phyloP scores from a whole-genome alignment of 2,888 invertebrate species.

The Atherix ibis region DNA sequence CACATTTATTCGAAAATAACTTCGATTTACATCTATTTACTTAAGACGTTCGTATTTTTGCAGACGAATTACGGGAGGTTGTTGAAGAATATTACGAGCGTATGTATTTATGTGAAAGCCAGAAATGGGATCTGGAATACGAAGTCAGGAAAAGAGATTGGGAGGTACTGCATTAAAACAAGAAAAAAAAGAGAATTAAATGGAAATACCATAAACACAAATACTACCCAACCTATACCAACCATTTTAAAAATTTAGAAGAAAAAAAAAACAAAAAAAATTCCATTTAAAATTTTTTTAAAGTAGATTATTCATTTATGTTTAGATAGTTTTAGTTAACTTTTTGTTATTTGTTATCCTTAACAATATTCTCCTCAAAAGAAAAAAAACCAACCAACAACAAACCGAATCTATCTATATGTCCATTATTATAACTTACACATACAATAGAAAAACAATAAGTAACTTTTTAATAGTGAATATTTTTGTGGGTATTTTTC shows the following conservation, averaged over 20 bases:
- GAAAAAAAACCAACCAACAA: too few relatives aligned
- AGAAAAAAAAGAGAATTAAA: constrained; percentile 1
- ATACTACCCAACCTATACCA: constrained; percentile 1
- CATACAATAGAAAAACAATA: too few relatives aligned
- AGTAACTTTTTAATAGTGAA: too few relatives aligned
- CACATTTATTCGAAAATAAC: background rate
- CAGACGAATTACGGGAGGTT: constrained; percentile 69
- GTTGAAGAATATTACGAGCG: constrained; percentile 93
- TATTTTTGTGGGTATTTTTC: too few relatives aligned
- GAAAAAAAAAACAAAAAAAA: constrained; percentile 4
- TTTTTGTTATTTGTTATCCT: too few relatives aligned
- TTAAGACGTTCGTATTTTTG: constrained; percentile 18
- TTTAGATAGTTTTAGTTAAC: too few relatives aligned
- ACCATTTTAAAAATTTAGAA: background rate
- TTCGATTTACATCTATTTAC: too few relatives aligned
- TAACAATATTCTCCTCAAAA: too few relatives aligned
- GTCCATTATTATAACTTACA: too few relatives aligned
- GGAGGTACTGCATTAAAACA: constrained; percentile 64
- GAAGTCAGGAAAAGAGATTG: constrained; percentile 99
- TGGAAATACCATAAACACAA: constrained; percentile 1
- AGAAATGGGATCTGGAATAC: constrained; percentile 99
- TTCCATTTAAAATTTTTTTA: too few relatives aligned
- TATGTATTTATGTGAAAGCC: constrained; percentile 94
- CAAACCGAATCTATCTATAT: too few relatives aligned
- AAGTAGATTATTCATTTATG: too few relatives aligned